Percentiles rank a stretch among this genome's conserved stretches.
These are phyloP conservation scores for Dasypolia templi DNA, from an alignment of 2,888 invertebrate species.

Conservation along the genomic window DNA sequence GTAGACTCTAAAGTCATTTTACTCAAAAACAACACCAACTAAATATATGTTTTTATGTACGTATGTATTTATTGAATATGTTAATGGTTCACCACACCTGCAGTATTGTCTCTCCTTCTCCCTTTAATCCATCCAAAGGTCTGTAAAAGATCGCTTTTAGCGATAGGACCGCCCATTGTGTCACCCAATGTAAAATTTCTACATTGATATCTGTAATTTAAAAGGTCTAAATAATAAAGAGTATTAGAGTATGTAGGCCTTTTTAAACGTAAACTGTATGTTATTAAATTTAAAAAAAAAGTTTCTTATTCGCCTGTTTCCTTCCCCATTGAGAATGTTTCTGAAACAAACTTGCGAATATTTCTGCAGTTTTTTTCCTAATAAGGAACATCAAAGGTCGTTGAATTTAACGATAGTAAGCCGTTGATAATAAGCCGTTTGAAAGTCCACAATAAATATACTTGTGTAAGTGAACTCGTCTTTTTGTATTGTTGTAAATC, in stretches of 20 bases:
- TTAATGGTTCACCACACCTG: no score
- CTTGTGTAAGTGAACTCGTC: slow-evolving; percentile 51
- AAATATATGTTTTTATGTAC: no score
- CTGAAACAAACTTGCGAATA: slow-evolving; percentile 33
- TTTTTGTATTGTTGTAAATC: slow-evolving; percentile 42
- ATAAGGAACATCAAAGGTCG: slow-evolving; percentile 55
- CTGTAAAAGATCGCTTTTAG: no score
- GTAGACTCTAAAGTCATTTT: not conserved
- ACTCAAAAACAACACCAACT: not conserved
- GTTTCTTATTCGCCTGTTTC: not conserved
- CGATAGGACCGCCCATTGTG: no score
- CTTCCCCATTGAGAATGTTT: slow-evolving; percentile 25
- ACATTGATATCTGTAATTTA: no score
- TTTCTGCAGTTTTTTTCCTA: slow-evolving; percentile 39
- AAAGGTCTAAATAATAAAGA: no score
- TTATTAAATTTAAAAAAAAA: slow-evolving; percentile 11
- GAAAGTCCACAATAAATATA: slow-evolving; percentile 46
- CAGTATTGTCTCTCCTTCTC: no score
- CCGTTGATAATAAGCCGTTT: slow-evolving; percentile 47
- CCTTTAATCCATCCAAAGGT: no score
- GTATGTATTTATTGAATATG: no score
- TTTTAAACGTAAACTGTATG: not conserved
- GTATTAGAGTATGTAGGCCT: not conserved
- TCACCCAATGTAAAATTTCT: no score
- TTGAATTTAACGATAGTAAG: slow-evolving; percentile 59